Percentiles rank a stretch among this genome's conserved stretches.
Evolutionary conservation across 2,888 invertebrate genomes (phyloP).

Genomic region (Andrena bicolor): DNA sequence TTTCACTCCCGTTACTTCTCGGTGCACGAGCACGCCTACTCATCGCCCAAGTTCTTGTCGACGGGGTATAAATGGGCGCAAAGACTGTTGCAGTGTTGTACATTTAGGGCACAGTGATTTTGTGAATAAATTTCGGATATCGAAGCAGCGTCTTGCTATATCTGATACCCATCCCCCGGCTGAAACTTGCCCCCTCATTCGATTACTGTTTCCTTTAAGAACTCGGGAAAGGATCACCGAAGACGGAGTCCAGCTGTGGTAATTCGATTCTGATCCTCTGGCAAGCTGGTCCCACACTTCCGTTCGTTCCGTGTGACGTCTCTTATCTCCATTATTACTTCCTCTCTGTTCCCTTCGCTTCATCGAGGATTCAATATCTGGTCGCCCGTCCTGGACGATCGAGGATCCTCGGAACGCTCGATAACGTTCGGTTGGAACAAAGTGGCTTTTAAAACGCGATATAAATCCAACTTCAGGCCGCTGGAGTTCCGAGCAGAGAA

Average conservation of each 20-base stretch:
- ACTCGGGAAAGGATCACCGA: neutral
- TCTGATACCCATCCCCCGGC: neutral
- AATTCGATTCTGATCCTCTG: constrained; percentile 6
- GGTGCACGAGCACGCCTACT: neutral
- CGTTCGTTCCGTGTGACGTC: neutral
- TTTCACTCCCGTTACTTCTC: neutral
- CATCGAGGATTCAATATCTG: neutral
- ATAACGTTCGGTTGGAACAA: neutral
- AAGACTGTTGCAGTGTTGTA: constrained; percentile 12
- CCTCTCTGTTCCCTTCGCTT: neutral
- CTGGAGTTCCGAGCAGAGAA: neutral
- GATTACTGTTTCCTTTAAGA: neutral
- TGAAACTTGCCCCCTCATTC: neutral
- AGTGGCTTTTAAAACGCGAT: constrained; percentile 16
- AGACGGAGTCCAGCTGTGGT: neutral
- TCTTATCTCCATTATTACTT: neutral
- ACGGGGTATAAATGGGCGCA: neutral
- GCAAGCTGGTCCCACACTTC: neutral
- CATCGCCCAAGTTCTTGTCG: constrained; percentile 2
- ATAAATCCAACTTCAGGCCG: constrained; percentile 38
- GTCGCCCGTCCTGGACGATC: neutral
- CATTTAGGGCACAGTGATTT: constrained; percentile 28
- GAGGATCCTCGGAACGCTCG: neutral
- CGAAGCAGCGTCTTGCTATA: neutral
- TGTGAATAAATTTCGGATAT: constrained; percentile 42